Evolutionary conservation across 30 jellyfish, hydroid and myxozoan species (phyloP), one percentile per base, ranked within the genome.

Genomic region (Turritopsis dohrnii): DNA sequence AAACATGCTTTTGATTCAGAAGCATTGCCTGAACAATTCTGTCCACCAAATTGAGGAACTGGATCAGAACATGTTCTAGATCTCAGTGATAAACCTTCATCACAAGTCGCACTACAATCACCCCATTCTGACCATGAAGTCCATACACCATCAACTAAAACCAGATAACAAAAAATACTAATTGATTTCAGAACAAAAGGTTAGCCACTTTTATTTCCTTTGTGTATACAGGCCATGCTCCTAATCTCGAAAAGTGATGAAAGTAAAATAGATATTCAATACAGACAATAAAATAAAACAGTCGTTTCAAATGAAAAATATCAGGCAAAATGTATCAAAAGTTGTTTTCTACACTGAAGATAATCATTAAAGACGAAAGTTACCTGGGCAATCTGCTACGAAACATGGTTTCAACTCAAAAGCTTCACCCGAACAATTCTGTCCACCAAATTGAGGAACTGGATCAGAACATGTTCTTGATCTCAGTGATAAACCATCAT

Each of bases 91-190:
- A 24, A 65, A 0, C 97, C 97, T 7, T 66, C 82, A 24, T 91
- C 90, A 79, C 97, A 90, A 5, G 96, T 81, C 83, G 74, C 86
- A n/a, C 93, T 84, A 80, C 97, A 90, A 7, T 88, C 29, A 79
- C 97, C 86, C 95, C 94, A 90, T 20, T 80, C 21, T 16, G 91
- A 29, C 97, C 97, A 90, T 17, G 76, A 66, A 3, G 90, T 84
- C 74, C 89, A 90, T 26, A 81, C 76, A 7, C 97, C 97, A 86
- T 90, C 96, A 86, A 90, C 97, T 90, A 83, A 29, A 25, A 69
- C 52, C n/a, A n/a, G n/a, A 41, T n/a, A n/a, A n/a, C n/a, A n/a
- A n/a, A n/a, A n/a, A n/a, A n/a, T n/a, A n/a, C n/a, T n/a, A n/a
- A n/a, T n/a, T n/a, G n/a, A n/a, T n/a, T n/a, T n/a, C n/a, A n/a